phyloP scores from a whole-genome alignment of 2,797 vertebrate species.

The Harpagifer antarcticus region DNA sequence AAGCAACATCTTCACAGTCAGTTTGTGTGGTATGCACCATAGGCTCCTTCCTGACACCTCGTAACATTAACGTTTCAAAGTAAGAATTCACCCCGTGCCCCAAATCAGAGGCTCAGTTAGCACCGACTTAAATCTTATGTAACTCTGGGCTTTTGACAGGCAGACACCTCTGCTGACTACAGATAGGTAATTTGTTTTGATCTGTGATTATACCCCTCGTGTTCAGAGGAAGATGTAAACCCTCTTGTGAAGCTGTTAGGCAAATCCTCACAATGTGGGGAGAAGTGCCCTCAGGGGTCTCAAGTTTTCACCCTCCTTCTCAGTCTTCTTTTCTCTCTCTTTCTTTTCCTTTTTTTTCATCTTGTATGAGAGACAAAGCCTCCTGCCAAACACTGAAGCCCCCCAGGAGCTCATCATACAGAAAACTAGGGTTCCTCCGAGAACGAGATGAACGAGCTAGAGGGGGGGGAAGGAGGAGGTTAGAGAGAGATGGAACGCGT shows the following conservation, averaged over 20 bases:
- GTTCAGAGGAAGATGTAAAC: slow-evolving; percentile 88
- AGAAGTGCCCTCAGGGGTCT: slow-evolving; percentile 84
- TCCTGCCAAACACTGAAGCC: slow-evolving; percentile 84
- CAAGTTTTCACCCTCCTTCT: slow-evolving; percentile 80
- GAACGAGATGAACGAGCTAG: slow-evolving; percentile 61
- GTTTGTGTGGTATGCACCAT: slow-evolving; percentile 63
- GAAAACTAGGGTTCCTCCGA: slow-evolving; percentile 78
- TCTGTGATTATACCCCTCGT: slow-evolving; percentile 86
- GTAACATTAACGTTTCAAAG: slow-evolving; percentile 70
- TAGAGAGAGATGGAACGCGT: slow-evolving; percentile 49
- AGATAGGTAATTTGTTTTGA: slow-evolving; percentile 89
- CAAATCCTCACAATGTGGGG: slow-evolving; percentile 85
- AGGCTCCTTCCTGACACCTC: slow-evolving; percentile 41
- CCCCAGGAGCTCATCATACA: slow-evolving; percentile 86
- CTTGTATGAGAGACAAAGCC: slow-evolving; percentile 85
- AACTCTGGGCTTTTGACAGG: slow-evolving; percentile 84
- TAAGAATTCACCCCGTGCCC: slow-evolving; percentile 75
- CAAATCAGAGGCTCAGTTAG: slow-evolving; percentile 82
- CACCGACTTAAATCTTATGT: slow-evolving; percentile 85
- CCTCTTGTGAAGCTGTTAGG: slow-evolving; percentile 87
- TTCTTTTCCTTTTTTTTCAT: slow-evolving; percentile 67
- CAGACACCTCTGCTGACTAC: slow-evolving; percentile 84
- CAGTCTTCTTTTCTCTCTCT: slow-evolving; percentile 62
- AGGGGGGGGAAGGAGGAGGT: slow-evolving; percentile 33
- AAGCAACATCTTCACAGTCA: slow-evolving; percentile 59